These are phyloP conservation scores for Monoplex corrugatus DNA, from an alignment of 2,888 invertebrate genomes.

Conservation along the genomic window DNA sequence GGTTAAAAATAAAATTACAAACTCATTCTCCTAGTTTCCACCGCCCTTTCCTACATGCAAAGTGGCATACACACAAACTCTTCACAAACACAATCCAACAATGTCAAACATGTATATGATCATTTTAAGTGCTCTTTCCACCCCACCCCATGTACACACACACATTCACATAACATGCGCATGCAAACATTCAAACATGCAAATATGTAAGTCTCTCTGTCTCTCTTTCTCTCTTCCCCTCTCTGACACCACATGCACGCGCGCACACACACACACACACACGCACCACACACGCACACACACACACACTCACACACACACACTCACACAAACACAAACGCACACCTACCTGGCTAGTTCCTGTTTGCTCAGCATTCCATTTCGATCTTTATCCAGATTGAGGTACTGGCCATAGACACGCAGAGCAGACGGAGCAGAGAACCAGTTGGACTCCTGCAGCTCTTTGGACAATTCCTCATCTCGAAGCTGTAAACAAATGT, in stretches of 20 bases:
- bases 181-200: not conserved
- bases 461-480: slow-evolving; percentile 93
- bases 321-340: not conserved
- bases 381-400: slow-evolving; percentile 95
- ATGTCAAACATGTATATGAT: too few relatives aligned
- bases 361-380: slow-evolving; percentile 94
- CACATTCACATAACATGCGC: not conserved
- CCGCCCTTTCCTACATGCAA: too few relatives aligned
- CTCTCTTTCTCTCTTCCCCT: too few relatives aligned
- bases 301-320: not conserved
- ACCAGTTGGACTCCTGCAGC: slow-evolving; percentile 87
- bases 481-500: slow-evolving; percentile 85
- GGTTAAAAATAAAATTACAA: too few relatives aligned
- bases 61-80: too few relatives aligned
- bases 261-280: not conserved
- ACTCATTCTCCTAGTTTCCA: too few relatives aligned
- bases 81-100: too few relatives aligned
- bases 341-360: slow-evolving; percentile 89
- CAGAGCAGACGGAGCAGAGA: slow-evolving; percentile 85
- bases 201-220: too few relatives aligned
- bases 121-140: too few relatives aligned
- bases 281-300: not conserved
- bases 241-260: not conserved
- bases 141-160: not conserved
- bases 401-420: slow-evolving; percentile 96